These are phyloP conservation scores for Acanthosepion pharaonis DNA, from an alignment of 2,888 invertebrate species.

Conservation along the genomic window DNA sequence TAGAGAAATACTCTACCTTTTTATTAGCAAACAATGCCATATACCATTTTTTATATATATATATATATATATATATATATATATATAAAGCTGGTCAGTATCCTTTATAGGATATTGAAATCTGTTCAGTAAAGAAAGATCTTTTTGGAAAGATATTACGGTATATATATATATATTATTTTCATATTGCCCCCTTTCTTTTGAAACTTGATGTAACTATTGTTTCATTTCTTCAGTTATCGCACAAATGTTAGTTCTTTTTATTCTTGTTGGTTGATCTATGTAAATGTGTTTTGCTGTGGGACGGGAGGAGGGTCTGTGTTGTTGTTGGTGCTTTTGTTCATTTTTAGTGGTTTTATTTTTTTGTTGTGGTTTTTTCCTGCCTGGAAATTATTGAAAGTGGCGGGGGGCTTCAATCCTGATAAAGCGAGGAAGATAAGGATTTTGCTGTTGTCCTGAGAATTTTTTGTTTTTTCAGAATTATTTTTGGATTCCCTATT, in stretches of 20 bases:
- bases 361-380: not conserved
- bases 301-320: not conserved
- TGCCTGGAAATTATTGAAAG: not conserved
- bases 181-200: not conserved
- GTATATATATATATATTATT: constrained; percentile 33
- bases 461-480: not conserved
- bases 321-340: not conserved
- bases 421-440: not conserved
- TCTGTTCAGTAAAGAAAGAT: not conserved
- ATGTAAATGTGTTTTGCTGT: not conserved
- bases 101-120: not conserved
- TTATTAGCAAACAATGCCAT: too few relatives aligned
- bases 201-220: not conserved
- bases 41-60: too few relatives aligned
- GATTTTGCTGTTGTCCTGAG: not conserved
- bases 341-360: not conserved
- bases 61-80: not conserved
- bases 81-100: not conserved
- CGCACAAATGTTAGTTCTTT: not conserved
- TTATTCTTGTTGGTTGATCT: not conserved
- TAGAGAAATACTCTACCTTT: too few relatives aligned
- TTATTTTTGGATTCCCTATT: not conserved
- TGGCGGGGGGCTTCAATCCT: not conserved
- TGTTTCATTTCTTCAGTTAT: not conserved
- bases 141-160: not conserved